Conservation (phyloP, 1,140 invertebrate species). For the Carcinoscorpius rotundicauda region DNA sequence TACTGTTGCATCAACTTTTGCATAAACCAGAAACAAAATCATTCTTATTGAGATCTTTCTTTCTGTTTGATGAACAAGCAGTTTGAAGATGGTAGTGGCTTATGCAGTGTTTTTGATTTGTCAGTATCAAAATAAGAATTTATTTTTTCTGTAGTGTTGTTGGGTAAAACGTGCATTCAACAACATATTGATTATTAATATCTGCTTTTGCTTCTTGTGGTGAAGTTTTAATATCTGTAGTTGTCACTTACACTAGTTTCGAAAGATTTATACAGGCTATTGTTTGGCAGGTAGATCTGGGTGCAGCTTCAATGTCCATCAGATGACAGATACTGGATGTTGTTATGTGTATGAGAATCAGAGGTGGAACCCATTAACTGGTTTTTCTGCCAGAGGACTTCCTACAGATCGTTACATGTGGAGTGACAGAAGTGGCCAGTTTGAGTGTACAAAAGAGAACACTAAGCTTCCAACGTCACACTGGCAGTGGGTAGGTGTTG, state of each 20-base stretch:
- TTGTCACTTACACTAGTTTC: neutral
- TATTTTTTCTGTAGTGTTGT: too few relatives aligned
- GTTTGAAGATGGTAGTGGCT: too few relatives aligned
- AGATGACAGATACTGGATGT: conserved; percentile 67
- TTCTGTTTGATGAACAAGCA: too few relatives aligned
- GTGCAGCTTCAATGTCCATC: conserved; percentile 52
- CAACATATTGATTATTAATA: too few relatives aligned
- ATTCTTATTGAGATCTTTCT: too few relatives aligned
- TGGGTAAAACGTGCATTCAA: too few relatives aligned
- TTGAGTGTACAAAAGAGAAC: conserved; percentile 67
- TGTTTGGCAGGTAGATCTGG: conserved; percentile 26
- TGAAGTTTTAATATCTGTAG: neutral
- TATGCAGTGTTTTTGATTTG: too few relatives aligned
- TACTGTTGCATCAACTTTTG: too few relatives aligned
- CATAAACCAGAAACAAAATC: too few relatives aligned
- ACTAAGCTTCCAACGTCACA: conserved; percentile 69
- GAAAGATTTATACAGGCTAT: too few relatives aligned
- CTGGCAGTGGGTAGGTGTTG: conserved; percentile 65
- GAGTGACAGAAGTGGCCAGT: conserved; percentile 69
- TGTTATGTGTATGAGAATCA: conserved; percentile 88
- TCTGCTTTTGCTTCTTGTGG: too few relatives aligned
- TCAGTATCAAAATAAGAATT: too few relatives aligned
- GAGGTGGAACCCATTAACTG: conserved; percentile 80
- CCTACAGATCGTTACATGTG: conserved; percentile 66
- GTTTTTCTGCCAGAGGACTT: conserved; percentile 67